These are phyloP conservation scores for Euzophera pinguis DNA, from an alignment of 2,888 invertebrate species.

Conservation along the genomic window DNA sequence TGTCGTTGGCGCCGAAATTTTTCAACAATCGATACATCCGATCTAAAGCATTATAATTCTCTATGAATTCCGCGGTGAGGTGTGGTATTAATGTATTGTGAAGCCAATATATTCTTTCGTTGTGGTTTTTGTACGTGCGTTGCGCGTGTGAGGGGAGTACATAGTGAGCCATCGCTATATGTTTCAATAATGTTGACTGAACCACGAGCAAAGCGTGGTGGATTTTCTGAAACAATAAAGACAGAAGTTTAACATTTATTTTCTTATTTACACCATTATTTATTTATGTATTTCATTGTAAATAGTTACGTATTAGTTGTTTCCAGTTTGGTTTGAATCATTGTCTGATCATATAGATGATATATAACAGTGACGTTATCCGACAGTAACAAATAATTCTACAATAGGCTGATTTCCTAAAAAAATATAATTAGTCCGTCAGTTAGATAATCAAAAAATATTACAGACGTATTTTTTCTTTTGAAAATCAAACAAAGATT, in stretches of 20 bases:
- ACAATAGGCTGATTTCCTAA: too few relatives aligned
- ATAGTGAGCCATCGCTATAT: conserved; percentile 61
- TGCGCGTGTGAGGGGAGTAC: conserved; percentile 37
- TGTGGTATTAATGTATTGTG: conserved; percentile 50
- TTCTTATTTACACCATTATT: too few relatives aligned
- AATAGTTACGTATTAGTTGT: too few relatives aligned
- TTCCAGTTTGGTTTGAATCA: too few relatives aligned
- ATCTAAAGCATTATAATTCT: conserved; percentile 52
- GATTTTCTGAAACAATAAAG: conserved; percentile 57
- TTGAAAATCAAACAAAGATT: too few relatives aligned
- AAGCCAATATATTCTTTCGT: conserved; percentile 67
- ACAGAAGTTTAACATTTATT: not conserved
- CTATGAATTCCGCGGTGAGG: conserved; percentile 44
- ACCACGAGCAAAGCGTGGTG: conserved; percentile 70
- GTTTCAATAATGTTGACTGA: conserved; percentile 65
- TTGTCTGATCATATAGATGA: too few relatives aligned
- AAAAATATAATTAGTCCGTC: too few relatives aligned
- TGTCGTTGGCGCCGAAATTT: conserved; percentile 52
- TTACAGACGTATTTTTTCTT: too few relatives aligned
- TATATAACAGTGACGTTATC: too few relatives aligned
- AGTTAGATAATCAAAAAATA: too few relatives aligned
- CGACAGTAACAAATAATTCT: too few relatives aligned
- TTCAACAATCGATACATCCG: conserved; percentile 66
- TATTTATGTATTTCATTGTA: too few relatives aligned
- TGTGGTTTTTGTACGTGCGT: conserved; percentile 58